These are phyloP conservation scores for Sylvilagus floridanus DNA, from an alignment of 2,797 vertebrate genomes.

Conservation along the genomic window DNA sequence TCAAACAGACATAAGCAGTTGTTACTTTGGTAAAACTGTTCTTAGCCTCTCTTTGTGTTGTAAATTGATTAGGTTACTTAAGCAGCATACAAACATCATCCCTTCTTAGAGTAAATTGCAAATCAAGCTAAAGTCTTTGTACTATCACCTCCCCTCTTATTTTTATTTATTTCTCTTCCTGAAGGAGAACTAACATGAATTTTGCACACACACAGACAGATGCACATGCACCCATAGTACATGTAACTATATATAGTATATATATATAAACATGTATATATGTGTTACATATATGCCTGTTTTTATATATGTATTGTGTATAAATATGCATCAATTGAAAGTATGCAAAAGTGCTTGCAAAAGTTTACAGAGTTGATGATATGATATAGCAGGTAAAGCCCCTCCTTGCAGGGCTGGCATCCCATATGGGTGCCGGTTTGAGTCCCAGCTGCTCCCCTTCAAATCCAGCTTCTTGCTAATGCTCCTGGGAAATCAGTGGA, in stretches of 20 bases:
- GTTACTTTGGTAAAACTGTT: not conserved
- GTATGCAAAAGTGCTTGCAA: not conserved
- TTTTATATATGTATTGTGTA: not conserved
- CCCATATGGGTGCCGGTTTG: too few relatives aligned
- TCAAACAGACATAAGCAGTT: not conserved
- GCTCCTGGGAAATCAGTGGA: too few relatives aligned
- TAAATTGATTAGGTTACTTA: not conserved
- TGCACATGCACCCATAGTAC: not conserved
- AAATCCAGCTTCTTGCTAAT: too few relatives aligned
- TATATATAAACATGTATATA: too few relatives aligned
- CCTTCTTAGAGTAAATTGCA: not conserved
- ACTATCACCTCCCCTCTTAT: not conserved
- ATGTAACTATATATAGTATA: too few relatives aligned
- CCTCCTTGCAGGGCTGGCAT: too few relatives aligned
- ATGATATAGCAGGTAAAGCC: too few relatives aligned
- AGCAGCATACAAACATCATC: not conserved
- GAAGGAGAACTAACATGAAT: not conserved
- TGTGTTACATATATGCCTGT: too few relatives aligned
- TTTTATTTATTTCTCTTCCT: constrained; percentile 24
- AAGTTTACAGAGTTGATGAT: too few relatives aligned
- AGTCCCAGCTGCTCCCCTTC: too few relatives aligned
- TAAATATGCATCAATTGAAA: not conserved
- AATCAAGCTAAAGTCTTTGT: not conserved
- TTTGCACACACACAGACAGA: not conserved
- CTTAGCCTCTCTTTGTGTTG: not conserved